Evolutionary conservation across 2,888 invertebrate genomes (phyloP).

Genomic region (Amiota minor): DNA sequence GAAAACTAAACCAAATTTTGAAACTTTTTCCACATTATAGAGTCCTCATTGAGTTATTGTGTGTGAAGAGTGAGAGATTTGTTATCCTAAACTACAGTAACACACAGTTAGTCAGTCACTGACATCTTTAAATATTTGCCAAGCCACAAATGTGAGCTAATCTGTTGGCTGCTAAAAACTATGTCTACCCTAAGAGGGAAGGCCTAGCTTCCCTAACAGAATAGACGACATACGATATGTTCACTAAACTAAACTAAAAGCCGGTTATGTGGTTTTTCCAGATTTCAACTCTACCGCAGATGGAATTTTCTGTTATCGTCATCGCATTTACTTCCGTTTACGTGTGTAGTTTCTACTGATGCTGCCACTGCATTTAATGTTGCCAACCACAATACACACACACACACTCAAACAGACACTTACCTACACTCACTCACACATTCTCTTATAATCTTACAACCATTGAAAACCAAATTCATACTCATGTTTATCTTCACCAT

Average conservation of each 20-base stretch:
- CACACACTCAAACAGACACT: too few relatives aligned
- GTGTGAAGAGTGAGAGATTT: neutral
- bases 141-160: conserved; percentile 8
- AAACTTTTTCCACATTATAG: neutral
- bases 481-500: too few relatives aligned
- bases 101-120: neutral
- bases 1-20: neutral
- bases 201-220: neutral
- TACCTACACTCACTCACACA: too few relatives aligned
- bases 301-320: neutral
- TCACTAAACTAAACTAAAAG: too few relatives aligned
- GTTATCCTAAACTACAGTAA: neutral
- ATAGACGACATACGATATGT: neutral
- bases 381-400: neutral
- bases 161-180: neutral
- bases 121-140: neutral
- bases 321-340: neutral
- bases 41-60: neutral
- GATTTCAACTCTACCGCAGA: neutral
- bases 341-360: neutral
- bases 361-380: conserved; percentile 16
- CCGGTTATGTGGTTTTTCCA: neutral
- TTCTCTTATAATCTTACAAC: too few relatives aligned
- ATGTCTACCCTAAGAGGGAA: neutral
- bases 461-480: too few relatives aligned